A percentile compares a stretch with the other conserved stretches of the same genome.
These are phyloP conservation scores for Gobio occitaniae DNA, from an alignment of 2,797 vertebrate species.

Conservation along the genomic window DNA sequence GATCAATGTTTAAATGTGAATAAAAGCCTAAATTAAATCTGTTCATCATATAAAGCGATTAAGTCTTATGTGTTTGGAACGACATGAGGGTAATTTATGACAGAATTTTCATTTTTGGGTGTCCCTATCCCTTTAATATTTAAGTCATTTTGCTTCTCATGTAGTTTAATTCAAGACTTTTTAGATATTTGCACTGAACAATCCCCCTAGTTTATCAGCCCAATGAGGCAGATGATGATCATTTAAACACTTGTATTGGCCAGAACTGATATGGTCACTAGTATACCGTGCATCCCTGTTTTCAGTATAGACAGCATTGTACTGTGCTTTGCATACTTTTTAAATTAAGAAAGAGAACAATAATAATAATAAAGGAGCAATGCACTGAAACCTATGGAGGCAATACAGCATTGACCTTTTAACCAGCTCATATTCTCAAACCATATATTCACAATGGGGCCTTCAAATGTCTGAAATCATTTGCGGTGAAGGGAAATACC, in stretches of 20 bases:
- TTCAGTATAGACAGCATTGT: background rate
- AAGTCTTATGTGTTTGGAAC: too few relatives aligned
- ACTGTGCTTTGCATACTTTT: background rate
- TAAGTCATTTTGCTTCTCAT: background rate
- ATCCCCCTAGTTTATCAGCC: background rate
- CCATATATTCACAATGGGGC: slow-evolving; percentile 42
- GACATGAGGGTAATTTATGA: too few relatives aligned
- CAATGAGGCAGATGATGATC: background rate
- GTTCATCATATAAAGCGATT: too few relatives aligned
- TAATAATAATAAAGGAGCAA: background rate
- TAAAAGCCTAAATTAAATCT: too few relatives aligned
- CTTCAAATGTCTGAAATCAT: slow-evolving; percentile 61
- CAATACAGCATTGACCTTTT: slow-evolving; percentile 16
- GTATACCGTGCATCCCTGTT: background rate
- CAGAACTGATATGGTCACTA: background rate
- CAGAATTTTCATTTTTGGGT: too few relatives aligned
- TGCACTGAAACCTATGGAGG: background rate
- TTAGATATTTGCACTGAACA: background rate
- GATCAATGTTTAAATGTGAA: too few relatives aligned
- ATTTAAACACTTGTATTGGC: background rate
- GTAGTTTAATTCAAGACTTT: background rate
- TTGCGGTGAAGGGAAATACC: slow-evolving; percentile 55
- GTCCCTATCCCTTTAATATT: too few relatives aligned
- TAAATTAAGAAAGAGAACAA: background rate
- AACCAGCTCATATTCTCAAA: background rate